Conservation (phyloP, 2,797 vertebrate genomes). For the Acestrorhynchus altus region DNA sequence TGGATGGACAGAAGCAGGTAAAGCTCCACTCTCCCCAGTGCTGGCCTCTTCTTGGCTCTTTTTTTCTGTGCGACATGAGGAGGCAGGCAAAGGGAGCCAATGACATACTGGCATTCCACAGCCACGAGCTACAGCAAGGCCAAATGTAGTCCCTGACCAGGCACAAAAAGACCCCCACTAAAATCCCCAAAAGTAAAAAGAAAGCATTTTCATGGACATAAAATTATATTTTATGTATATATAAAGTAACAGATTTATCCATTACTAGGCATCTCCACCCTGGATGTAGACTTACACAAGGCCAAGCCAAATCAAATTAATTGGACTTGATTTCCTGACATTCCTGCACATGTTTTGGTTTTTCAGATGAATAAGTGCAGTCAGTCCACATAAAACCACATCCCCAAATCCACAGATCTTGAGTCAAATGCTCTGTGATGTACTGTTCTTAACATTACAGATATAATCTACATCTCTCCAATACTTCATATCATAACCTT, state of each 20-base stretch:
- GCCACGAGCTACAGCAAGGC: slow-evolving; percentile 67
- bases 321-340: slow-evolving; percentile 59
- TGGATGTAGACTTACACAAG: not conserved
- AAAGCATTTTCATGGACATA: slow-evolving; percentile 36
- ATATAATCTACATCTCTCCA: not conserved
- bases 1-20: slow-evolving; percentile 18
- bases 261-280: slow-evolving; percentile 41
- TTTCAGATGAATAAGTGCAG: slow-evolving; percentile 57
- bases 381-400: slow-evolving; percentile 64
- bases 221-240: slow-evolving; percentile 8
- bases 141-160: slow-evolving; percentile 66
- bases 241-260: not conserved
- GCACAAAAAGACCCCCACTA: slow-evolving; percentile 41
- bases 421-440: slow-evolving; percentile 3
- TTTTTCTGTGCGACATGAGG: slow-evolving; percentile 57
- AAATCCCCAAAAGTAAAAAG: slow-evolving; percentile 44
- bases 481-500: not conserved
- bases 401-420: not conserved
- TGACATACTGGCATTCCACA: slow-evolving; percentile 72
- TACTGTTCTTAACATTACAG: not conserved
- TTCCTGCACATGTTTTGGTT: slow-evolving; percentile 65
- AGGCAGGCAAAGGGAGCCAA: slow-evolving; percentile 67
- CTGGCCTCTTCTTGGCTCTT: slow-evolving; percentile 53
- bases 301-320: slow-evolving; percentile 53
- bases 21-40: slow-evolving; percentile 43